These are phyloP conservation scores for Meta bourneti DNA, from an alignment of 2,888 invertebrate genomes.

Conservation along the genomic window DNA sequence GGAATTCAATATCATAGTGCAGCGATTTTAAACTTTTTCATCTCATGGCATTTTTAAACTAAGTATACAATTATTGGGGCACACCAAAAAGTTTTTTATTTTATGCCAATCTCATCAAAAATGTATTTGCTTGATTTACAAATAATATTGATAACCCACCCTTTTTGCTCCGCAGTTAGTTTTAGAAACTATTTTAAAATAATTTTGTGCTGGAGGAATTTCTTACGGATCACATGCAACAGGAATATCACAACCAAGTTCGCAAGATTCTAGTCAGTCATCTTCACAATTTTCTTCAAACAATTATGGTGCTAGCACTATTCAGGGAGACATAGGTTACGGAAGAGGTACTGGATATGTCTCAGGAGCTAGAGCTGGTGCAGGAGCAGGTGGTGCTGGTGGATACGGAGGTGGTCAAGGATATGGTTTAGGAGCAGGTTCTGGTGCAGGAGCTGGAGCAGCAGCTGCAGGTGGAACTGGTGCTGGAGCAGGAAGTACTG, in stretches of 20 bases:
- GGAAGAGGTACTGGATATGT: not conserved
- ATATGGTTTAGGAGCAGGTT: not conserved
- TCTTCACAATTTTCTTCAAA: no score
- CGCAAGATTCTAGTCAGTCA: not conserved
- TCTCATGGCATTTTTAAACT: no score
- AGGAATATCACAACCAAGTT: not conserved
- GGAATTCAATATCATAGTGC: no score
- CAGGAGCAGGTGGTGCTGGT: not conserved
- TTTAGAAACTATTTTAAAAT: no score
- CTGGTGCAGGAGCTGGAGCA: not conserved
- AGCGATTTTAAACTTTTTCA: no score
- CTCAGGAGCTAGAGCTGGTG: not conserved
- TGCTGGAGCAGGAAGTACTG: not conserved
- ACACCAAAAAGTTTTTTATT: no score
- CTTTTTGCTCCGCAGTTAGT: no score
- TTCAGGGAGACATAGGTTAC: not conserved
- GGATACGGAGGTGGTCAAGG: not conserved
- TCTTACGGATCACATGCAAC: not conserved
- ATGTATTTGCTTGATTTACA: no score
- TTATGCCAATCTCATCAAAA: no score
- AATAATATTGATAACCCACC: no score
- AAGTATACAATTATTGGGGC: no score
- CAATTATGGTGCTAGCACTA: no score
- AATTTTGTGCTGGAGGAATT: not conserved
- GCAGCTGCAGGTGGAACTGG: not conserved